Percentiles rank a stretch among this genome's conserved stretches.
phyloP scores from a whole-genome alignment of 2,113 vertebrate species.

The Apus apus region DNA sequence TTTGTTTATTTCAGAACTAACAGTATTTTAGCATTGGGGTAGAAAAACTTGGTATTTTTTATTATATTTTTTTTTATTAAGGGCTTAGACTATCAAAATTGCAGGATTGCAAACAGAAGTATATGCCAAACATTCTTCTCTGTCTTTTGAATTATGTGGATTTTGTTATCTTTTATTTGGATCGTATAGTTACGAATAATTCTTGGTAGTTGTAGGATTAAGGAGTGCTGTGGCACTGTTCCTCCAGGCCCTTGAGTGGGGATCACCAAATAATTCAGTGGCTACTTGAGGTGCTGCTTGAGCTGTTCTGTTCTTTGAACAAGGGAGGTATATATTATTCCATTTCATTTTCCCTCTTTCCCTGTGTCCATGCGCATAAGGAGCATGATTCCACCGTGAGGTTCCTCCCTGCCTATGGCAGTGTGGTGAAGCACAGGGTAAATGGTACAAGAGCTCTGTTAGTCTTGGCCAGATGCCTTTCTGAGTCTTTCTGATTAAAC shows the following conservation, averaged over 20 bases:
- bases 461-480: neutral
- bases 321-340: neutral
- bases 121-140: neutral
- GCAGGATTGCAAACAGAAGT: neutral
- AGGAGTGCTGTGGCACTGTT: neutral
- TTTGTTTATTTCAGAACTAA: neutral
- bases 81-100: neutral
- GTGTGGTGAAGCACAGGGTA: neutral
- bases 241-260: neutral
- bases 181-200: neutral
- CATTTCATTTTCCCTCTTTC: neutral
- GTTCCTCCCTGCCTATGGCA: neutral
- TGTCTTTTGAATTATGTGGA: neutral
- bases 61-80: neutral
- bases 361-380: accelerated
- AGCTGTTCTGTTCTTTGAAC: neutral
- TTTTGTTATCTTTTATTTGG: neutral
- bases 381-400: neutral
- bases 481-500: neutral
- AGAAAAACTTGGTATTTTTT: neutral
- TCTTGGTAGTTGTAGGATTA: neutral
- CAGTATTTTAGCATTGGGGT: neutral
- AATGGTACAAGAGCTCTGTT: neutral
- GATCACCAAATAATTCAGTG: neutral
- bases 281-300: neutral